Evolutionary conservation across 2,888 invertebrate species (phyloP), one percentile per base, ranked within the genome.

Genomic region (Netelia inedita): DNA sequence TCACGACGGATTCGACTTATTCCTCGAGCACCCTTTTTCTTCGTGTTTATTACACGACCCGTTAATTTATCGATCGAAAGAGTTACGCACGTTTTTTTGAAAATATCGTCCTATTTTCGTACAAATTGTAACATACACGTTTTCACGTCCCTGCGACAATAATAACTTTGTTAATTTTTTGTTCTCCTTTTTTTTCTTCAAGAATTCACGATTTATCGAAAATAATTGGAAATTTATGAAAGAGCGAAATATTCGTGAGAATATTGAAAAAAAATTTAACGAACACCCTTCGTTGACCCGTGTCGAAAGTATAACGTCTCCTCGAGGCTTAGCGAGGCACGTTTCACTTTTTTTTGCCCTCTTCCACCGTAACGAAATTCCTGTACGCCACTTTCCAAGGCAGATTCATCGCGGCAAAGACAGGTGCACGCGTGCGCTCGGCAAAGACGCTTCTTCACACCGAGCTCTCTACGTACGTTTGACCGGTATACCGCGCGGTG

Each of bases 331-430:
- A 8, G 74, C 21, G 23, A 11, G 41, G 21, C 53, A 72, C 72
- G n/a, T 43, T 59, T 21, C 23, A 6, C 10, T 53, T 74, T 73
- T 63, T 76, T 28, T 57, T 73, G 50, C 43, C 21, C 46, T 76
- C 68, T 35, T 19, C n/a, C 63, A 63, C 76, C 80, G 81, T 55
- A 80, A 79, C 69, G 82, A 84, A 85, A 82, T 85, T 79, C 73
- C 69, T 16, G 59, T 65, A 71, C 57, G 71, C 65, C 65, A 74
- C 78, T 82, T 79, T 71, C 79, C 63, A 78, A 74, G 69, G 85
- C 78, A 65, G 82, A 85, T 85, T 82, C 78, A 74, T 72, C 81
- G 75, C 46, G 78, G 68, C 43, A 21, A 41, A 55, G 82, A 82
- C 85, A 85, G 85, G 85, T 85, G 85, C 85, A 28, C 46, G 14